A percentile compares a stretch with the other conserved stretches of the same genome.
phyloP scores from a whole-genome alignment of 1,140 invertebrate species.

The Apis dorsata region DNA sequence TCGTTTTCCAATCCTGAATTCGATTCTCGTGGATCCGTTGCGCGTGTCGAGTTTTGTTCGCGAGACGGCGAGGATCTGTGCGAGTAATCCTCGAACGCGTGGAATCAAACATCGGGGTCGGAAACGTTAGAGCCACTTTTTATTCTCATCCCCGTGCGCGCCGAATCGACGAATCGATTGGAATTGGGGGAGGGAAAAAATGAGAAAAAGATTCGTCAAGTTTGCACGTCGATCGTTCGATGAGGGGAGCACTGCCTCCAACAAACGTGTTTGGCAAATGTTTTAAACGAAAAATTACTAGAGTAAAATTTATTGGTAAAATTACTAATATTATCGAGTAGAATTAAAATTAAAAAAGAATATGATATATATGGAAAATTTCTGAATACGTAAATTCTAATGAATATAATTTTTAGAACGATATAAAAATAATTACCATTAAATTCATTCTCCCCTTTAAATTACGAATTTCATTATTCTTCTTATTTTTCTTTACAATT shows the following conservation, averaged over 20 bases:
- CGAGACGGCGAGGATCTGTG: not conserved
- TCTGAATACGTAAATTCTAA: too few relatives aligned
- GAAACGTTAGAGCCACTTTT: conserved; percentile 17
- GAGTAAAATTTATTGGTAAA: too few relatives aligned
- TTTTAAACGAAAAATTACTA: not conserved
- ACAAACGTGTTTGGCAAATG: not conserved
- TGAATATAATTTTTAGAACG: too few relatives aligned
- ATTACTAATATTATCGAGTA: too few relatives aligned
- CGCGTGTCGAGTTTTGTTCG: not conserved
- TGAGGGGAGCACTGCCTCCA: too few relatives aligned
- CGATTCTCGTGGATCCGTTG: not conserved
- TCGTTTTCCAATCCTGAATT: conserved; percentile 50
- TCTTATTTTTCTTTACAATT: too few relatives aligned
- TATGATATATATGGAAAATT: too few relatives aligned
- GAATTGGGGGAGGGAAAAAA: not conserved
- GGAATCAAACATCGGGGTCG: conserved; percentile 19
- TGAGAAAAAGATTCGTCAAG: not conserved
- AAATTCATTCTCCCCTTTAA: too few relatives aligned
- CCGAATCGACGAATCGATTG: not conserved
- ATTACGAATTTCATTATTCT: too few relatives aligned
- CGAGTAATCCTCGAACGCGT: not conserved
- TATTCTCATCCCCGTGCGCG: not conserved
- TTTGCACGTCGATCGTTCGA: not conserved
- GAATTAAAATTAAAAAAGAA: too few relatives aligned
- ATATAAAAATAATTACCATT: too few relatives aligned